Evolutionary conservation across 2,888 invertebrate species (phyloP), one percentile per base, ranked within the genome.

Genomic region (Protonemura montana): DNA sequence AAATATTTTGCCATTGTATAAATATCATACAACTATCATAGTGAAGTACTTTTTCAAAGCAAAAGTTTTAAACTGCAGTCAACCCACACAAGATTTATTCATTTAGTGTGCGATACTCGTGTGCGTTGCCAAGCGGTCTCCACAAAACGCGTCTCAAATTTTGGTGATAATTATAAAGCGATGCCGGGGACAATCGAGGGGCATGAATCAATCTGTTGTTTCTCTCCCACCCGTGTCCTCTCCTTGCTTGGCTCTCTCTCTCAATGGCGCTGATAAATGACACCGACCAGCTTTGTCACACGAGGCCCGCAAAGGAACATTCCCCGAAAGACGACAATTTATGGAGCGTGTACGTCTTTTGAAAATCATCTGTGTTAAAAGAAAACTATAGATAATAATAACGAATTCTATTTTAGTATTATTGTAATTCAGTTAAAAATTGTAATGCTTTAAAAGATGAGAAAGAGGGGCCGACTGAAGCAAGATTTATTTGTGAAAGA

Each of bases 361-460:
- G 42, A 83, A 83, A 83, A 83, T 83, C 82, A 83, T 41, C 82
- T 83, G 26, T 35, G 35, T n/a, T n/a, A n/a, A n/a, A 35, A 83
- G n/a, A 41, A 26, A 30, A 83, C 42, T 42, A 41, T 21, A 83
- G 82, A 30, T 41, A 78, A 78, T 41, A 78, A 78, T 78, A 78
- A 27, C 28, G 28, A 21, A 27, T 27, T 78, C 25, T 78, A 78
- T 78, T 78, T 26, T 26, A 59, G 7, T 59, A 59, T 29, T 81
- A 81, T 81, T 81, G 30, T 81, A 81, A 81, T 81, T 81, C 29
- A 81, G 81, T 81, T 81, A 16, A 81, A 81, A 27, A 81, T 81
- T 35, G 21, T 83, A 59, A 59, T 59, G 59, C 59, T 59, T 35
- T 35, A 21, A 21, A 35, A 6, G 35, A 35, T 13, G 21, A 16